Evolutionary conservation across 2,113 vertebrate species (phyloP).

Genomic region (Deroptyus accipitrinus): DNA sequence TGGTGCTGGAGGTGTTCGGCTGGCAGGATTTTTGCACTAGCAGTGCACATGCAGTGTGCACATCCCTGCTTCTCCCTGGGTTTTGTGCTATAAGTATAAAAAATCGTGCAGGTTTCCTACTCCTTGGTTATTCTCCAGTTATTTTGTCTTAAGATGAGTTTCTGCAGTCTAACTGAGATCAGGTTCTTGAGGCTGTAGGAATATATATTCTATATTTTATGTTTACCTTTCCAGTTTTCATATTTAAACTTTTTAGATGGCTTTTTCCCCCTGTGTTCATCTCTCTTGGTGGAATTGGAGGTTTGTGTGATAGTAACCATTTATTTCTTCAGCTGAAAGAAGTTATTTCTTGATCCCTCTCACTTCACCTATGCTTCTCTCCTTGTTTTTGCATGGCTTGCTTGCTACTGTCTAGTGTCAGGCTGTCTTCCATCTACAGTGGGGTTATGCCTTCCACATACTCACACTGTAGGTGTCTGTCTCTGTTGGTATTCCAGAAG

Average conservation of each 20-base stretch:
- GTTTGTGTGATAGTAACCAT: not conserved
- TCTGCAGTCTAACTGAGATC: not conserved
- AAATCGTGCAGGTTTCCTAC: not conserved
- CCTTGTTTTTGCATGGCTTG: not conserved
- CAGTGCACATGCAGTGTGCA: rapidly evolving
- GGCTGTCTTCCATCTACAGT: not conserved
- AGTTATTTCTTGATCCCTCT: not conserved
- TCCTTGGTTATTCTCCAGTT: not conserved
- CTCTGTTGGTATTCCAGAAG: not conserved
- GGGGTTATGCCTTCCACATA: not conserved
- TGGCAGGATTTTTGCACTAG: not conserved
- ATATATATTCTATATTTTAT: not conserved
- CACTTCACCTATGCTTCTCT: not conserved
- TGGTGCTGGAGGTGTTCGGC: not conserved
- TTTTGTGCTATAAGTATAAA: not conserved
- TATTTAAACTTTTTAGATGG: not conserved
- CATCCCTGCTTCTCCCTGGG: rapidly evolving
- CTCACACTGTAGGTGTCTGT: not conserved
- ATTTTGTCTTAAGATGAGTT: not conserved
- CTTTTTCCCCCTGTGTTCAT: not conserved
- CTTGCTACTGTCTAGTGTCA: not conserved
- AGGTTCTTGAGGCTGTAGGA: not conserved
- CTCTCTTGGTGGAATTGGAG: not conserved
- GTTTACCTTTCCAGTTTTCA: not conserved
- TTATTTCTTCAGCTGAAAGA: not conserved